Evolutionary conservation across 2,113 vertebrate genomes (phyloP).

Genomic region (Artemisiospiza belli): DNA sequence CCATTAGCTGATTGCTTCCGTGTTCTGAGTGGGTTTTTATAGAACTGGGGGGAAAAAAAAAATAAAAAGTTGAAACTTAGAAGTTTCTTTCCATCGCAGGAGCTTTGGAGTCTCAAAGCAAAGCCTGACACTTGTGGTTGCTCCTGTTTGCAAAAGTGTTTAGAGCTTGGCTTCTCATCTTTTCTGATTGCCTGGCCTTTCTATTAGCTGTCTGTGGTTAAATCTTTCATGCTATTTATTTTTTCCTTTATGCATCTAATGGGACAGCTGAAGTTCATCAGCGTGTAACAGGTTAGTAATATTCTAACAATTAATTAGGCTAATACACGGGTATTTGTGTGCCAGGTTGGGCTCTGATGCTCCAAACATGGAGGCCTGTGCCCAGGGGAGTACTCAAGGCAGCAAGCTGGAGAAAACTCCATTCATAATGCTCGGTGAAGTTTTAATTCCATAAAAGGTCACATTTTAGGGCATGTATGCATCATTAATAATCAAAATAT

Average conservation of each 20-base stretch:
- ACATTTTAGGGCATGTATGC: background rate
- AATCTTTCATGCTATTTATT: constrained; percentile 65
- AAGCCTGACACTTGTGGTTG: background rate
- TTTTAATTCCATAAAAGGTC: background rate
- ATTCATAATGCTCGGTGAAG: background rate
- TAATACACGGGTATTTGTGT: background rate
- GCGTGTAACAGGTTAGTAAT: constrained; percentile 75
- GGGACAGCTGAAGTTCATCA: constrained; percentile 75
- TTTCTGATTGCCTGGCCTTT: background rate
- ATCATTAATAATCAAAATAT: background rate
- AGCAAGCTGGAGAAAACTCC: background rate
- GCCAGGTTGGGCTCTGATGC: background rate
- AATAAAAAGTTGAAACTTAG: background rate
- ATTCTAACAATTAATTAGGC: constrained; percentile 36
- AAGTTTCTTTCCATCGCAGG: background rate
- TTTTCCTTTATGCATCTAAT: constrained; percentile 80
- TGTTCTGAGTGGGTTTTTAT: constrained; percentile 61
- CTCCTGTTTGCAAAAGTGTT: constrained; percentile 17
- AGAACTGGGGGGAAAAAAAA: background rate
- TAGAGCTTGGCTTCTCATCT: constrained; percentile 31
- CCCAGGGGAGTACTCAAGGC: background rate
- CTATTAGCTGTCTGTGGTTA: constrained; percentile 38
- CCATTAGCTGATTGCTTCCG: constrained; percentile 78
- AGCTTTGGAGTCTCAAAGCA: constrained; percentile 23
- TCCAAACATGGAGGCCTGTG: background rate